Base-by-base conservation (phyloP, 2,797 vertebrate species). In the Varecia variegata region DNA sequence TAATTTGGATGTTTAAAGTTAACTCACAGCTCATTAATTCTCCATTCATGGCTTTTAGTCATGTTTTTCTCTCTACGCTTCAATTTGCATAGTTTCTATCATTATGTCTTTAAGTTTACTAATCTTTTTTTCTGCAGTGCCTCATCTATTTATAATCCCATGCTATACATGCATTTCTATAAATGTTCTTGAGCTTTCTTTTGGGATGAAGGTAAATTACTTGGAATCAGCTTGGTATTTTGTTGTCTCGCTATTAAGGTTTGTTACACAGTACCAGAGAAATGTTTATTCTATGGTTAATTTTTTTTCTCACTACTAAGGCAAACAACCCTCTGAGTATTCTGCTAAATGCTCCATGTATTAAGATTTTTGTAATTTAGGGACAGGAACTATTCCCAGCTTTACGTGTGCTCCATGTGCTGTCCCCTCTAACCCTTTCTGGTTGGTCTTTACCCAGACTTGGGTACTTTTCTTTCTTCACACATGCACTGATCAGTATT, bases 201-300 rank as follows among this genome's bases (percentile, higher is more conserved):
- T n/a, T 89, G 43, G 43, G 23, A 40, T 71, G 7, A 2, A 38
- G 25, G 76, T 76, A 82, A 62, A 71, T 62, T 70, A n/a, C 18
- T 83, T 88, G 73, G 43, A 60, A 94, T 86, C 30, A 40, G 8
- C 35, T 80, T 82, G 10, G 1, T 30, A 71, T 70, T 81, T 81
- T 77, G 17, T 54, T 56, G 70, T 84, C 47, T 45, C 58, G 9
- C 35, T 79, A 9, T 81, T 60, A 88, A 40, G 17, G 20, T 88
- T 94, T 70, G 15, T 62, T 80, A 52, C 35, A 14, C 25, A 83
- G 32, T 67, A 67, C 40, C 23, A 87, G 65, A 86, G 38, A 60
- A 94, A 40, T 92, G 12, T 85, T 79, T 84, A 84, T 74, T 54
- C 58, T 81, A 10, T 87, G 40, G 74, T 90, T 90, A 65, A 86